These are phyloP conservation scores for Chrysodeixis includens DNA, from an alignment of 2,888 invertebrate species.

Conservation along the genomic window DNA sequence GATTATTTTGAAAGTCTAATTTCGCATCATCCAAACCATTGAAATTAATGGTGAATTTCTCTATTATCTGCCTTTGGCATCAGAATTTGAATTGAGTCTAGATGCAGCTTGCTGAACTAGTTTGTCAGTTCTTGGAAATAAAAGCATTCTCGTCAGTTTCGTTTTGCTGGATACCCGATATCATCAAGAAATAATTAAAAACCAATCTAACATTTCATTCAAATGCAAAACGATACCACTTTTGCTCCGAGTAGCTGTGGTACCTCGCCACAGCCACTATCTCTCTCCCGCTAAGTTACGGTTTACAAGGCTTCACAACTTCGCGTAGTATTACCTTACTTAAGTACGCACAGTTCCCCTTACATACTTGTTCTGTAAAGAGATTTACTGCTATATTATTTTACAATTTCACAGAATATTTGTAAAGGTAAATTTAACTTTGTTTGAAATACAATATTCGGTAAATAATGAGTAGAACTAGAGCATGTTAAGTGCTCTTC, in stretches of 20 bases:
- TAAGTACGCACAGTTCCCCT: conserved; percentile 36
- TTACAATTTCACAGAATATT: background rate
- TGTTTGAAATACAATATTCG: conserved; percentile 14
- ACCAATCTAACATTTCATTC: too few species aligned
- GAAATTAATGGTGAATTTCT: too few species aligned
- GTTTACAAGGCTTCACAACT: conserved; percentile 44
- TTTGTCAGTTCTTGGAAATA: too few species aligned
- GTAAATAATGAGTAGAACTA: background rate
- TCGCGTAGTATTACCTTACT: conserved; percentile 47
- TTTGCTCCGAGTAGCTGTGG: background rate
- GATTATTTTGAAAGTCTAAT: too few species aligned
- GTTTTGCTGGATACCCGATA: too few species aligned
- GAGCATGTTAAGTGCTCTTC: background rate
- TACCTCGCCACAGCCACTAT: background rate
- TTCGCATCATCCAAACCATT: too few species aligned
- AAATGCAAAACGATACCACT: background rate
- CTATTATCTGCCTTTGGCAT: too few species aligned
- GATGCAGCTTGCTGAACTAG: too few species aligned
- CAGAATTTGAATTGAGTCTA: too few species aligned
- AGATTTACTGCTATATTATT: background rate
- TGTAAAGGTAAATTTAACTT: background rate
- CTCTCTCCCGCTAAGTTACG: conserved; percentile 13
- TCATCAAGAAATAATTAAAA: too few species aligned
- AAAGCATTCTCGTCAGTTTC: too few species aligned
- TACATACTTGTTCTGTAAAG: conserved; percentile 25